These are phyloP conservation scores for Campoletis raptor DNA, from an alignment of 2,888 invertebrate genomes.

Conservation along the genomic window DNA sequence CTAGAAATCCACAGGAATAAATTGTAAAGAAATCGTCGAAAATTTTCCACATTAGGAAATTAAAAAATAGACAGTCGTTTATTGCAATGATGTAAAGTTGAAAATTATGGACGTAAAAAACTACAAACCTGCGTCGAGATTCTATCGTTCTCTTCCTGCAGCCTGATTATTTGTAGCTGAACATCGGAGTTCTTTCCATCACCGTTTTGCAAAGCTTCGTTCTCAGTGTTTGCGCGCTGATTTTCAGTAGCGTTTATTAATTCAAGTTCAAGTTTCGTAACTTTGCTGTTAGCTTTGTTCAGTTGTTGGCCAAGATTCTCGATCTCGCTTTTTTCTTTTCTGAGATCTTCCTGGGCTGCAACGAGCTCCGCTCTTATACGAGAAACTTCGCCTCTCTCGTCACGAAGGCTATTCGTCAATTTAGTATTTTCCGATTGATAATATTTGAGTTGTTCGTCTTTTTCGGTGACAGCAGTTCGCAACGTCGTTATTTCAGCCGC, in stretches of 20 bases:
- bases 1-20: too few species aligned
- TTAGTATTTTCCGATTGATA: conserved; percentile 77
- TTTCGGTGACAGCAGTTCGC: conserved; percentile 69
- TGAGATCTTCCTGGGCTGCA: conserved; percentile 72
- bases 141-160: conserved; percentile 86
- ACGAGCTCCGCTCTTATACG: conserved; percentile 71
- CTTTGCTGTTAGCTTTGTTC: conserved; percentile 72
- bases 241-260: conserved; percentile 62
- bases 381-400: conserved; percentile 73
- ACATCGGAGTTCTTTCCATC: conserved; percentile 72
- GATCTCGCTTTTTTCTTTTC: conserved; percentile 72
- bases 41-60: too few species aligned
- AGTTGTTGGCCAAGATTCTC: conserved; percentile 74
- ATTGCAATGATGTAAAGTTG: too few species aligned
- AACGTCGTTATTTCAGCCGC: conserved; percentile 75
- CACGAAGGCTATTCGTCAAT: conserved; percentile 79
- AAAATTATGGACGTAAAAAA: background rate
- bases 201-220: conserved; percentile 73
- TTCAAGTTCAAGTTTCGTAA: conserved; percentile 72
- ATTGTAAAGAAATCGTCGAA: too few species aligned
- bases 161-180: conserved; percentile 83
- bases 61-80: too few species aligned
- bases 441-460: conserved; percentile 77
- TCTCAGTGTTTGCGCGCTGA: conserved; percentile 72
- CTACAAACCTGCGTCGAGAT: conserved; percentile 84